Evolutionary conservation across 2,888 invertebrate species (phyloP), one percentile per base, ranked within the genome.

Genomic region (Scrobipalpa atriplicella): DNA sequence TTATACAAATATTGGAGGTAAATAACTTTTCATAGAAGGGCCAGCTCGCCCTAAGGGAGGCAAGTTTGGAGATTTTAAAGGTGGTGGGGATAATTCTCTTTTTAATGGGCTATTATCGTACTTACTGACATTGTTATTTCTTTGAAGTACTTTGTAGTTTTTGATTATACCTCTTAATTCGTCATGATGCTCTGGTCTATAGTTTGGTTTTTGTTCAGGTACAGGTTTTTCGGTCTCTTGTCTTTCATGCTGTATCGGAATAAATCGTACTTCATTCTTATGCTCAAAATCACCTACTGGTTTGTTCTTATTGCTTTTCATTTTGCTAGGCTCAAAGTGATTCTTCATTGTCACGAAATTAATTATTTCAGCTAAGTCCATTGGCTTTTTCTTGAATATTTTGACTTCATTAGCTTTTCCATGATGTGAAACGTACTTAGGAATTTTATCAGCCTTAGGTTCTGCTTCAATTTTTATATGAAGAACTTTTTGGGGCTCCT

Each of bases 31-130:
- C 80, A 85, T 80, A 0, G 92, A 84, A 13, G 92, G 92, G 3
- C 92, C 92, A 7, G 92, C 92, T 67, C 92, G 79, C 3, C 92
- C 92, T 69, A 92, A 75, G 0, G 90, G 92, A 5, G 91, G 92
- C 64, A 90, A 76, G 69, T 81, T 83, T 11, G 82, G 76, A 7
- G 79, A 71, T 66, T 84, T 87, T 13, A 83, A 71, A n/a, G 86
- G 80, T 41, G 82, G 81, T 62, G 85, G 84, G 56, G 79, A 80
- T 63, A 82, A 69, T 69, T 85, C 84, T 71, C 82, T 81, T 68
- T 73, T 76, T 43, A 81, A 70, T 71, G 54, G 38, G 9, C 80
- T 81, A 54, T 78, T 75, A 62, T 78, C 75, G 69, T 80, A 77
- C 43, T 80, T 83, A 36, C 78, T 79, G 47, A 75, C 74, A 69